Percentiles rank a stretch among this genome's conserved stretches.
Evolutionary conservation across 2,113 vertebrate species (phyloP).

Genomic region (Neomonachus schauinslandi): DNA sequence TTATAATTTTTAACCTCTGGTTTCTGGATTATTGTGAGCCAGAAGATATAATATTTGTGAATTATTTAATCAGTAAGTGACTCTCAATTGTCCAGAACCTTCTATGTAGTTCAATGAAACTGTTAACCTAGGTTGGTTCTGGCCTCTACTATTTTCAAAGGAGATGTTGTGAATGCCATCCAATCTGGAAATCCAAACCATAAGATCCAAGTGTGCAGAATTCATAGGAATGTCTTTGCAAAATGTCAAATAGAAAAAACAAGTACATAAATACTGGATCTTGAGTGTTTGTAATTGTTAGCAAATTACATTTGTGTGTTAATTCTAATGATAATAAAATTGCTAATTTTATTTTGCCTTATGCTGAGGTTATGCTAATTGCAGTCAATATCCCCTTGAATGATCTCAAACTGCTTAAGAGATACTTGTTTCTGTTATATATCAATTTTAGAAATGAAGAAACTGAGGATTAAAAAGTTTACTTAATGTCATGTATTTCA

Average conservation of each 20-base stretch:
- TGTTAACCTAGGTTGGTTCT: background rate
- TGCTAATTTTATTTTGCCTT: background rate
- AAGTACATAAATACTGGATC: too few species aligned
- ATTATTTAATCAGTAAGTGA: background rate
- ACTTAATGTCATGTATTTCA: background rate
- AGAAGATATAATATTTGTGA: background rate
- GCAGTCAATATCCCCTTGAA: background rate
- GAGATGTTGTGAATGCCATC: accelerated
- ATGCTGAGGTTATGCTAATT: background rate
- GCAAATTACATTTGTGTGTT: background rate
- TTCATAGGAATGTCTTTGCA: background rate
- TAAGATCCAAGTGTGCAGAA: background rate
- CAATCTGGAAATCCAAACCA: background rate
- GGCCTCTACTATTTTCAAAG: background rate
- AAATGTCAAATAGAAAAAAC: background rate
- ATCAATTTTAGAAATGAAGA: background rate
- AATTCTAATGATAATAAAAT: background rate
- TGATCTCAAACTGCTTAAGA: background rate
- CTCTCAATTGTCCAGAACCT: background rate
- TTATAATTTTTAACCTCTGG: background rate
- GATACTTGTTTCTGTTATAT: background rate
- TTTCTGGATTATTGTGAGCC: background rate
- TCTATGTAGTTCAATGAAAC: background rate
- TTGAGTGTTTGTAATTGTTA: background rate
- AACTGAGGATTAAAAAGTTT: background rate